Conservation (phyloP, 92 coral and sea anemone genomes). For the Palythoa grandis region DNA sequence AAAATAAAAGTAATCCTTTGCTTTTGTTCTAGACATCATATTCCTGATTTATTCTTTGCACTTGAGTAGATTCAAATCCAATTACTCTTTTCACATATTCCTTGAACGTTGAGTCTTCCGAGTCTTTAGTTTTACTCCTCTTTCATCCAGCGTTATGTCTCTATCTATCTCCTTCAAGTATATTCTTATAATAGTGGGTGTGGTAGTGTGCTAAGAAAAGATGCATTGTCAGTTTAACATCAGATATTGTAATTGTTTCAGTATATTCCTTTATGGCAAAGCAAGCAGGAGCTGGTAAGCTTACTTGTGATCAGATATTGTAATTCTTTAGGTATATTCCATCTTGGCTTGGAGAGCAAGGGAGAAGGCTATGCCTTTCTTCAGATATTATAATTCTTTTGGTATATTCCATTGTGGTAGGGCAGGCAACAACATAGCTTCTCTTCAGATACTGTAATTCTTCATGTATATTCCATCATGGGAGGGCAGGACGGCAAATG, state of each 20-base stretch:
- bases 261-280: constrained; percentile 13
- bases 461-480: constrained; percentile 28
- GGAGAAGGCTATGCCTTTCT: constrained; percentile 6
- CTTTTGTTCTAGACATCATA: no score
- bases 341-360: constrained; percentile 16
- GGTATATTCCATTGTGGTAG: constrained; percentile 32
- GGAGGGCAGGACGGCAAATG: constrained; percentile 31
- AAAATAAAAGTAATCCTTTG: no score
- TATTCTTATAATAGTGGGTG: constrained; percentile 11
- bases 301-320: constrained; percentile 23
- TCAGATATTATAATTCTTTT: constrained; percentile 23
- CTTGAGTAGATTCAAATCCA: no score
- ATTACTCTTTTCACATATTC: no score
- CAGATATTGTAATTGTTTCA: constrained; percentile 8
- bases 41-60: no score
- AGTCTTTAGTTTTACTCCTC: neutral
- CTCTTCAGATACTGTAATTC: constrained; percentile 34
- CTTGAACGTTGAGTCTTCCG: no score
- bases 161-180: constrained; percentile 13
- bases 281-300: constrained; percentile 3
- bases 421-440: constrained; percentile 31
- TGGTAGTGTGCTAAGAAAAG: constrained; percentile 1
- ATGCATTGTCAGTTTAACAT: neutral
- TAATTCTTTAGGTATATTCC: constrained; percentile 21
- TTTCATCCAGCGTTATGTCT: constrained; percentile 1